phyloP scores from a whole-genome alignment of 2,888 invertebrate species.

The Luperina testacea region DNA sequence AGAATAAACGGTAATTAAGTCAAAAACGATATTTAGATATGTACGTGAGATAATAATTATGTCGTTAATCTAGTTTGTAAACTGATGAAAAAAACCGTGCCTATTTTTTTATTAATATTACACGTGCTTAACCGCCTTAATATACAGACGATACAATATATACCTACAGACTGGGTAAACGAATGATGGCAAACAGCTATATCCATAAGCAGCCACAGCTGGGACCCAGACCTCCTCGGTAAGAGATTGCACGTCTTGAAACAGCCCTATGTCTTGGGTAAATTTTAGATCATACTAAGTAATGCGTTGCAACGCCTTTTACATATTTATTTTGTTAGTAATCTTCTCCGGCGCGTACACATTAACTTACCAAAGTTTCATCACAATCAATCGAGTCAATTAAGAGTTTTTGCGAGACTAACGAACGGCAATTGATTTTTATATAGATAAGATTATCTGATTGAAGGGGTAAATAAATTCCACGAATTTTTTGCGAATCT shows the following conservation, averaged over 20 bases:
- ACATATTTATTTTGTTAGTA: neutral
- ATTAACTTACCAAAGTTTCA: neutral
- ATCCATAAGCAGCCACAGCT: no score
- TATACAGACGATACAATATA: neutral
- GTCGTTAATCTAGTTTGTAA: neutral
- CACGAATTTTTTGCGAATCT: neutral
- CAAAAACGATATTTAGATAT: neutral
- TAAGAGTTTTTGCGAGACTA: neutral
- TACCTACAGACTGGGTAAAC: no score
- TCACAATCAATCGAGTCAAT: neutral
- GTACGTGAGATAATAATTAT: neutral
- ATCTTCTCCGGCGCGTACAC: neutral
- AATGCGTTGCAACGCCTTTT: neutral
- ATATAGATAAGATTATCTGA: neutral
- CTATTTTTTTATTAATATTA: neutral
- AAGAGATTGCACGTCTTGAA: no score
- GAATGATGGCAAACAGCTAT: neutral
- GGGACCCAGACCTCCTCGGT: no score
- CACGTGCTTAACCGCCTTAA: neutral
- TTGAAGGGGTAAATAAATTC: neutral
- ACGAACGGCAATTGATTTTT: neutral
- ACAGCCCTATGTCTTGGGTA: neutral
- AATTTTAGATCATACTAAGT: neutral
- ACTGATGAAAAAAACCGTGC: neutral
- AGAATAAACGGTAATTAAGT: neutral